Evolutionary conservation across 2,888 invertebrate species (phyloP).

Genomic region (Siphonodentalium dalli): DNA sequence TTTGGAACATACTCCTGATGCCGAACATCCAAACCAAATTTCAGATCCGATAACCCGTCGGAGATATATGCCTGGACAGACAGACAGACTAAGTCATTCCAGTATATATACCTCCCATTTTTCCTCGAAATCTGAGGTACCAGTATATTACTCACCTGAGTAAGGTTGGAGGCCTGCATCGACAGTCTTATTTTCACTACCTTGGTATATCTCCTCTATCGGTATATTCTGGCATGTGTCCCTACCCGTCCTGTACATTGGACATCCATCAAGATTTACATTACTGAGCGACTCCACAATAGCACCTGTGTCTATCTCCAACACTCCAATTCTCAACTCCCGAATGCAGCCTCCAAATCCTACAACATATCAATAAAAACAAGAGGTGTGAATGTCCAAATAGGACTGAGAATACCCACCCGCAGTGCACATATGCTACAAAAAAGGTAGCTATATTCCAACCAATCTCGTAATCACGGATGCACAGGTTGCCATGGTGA

Average conservation of each 20-base stretch:
- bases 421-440: background rate
- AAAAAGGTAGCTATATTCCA: background rate
- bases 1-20: too few species aligned
- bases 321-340: constrained; percentile 30
- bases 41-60: too few species aligned
- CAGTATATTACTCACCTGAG: constrained; percentile 42
- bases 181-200: constrained; percentile 35
- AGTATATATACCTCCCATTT: too few species aligned
- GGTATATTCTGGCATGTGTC: constrained; percentile 44
- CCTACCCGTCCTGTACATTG: constrained; percentile 37
- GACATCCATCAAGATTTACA: constrained; percentile 59
- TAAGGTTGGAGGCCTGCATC: constrained; percentile 53
- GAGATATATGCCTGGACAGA: too few species aligned
- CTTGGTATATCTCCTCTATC: constrained; percentile 45
- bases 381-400: too few species aligned
- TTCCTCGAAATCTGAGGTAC: too few species aligned
- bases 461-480: too few species aligned
- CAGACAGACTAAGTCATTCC: too few species aligned
- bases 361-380: too few species aligned
- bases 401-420: too few species aligned
- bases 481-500: too few species aligned
- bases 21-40: too few species aligned
- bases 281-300: constrained; percentile 33
- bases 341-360: constrained; percentile 60
- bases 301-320: constrained; percentile 14